Conservation (phyloP, 2,888 invertebrate genomes). For the Noctua pronuba region DNA sequence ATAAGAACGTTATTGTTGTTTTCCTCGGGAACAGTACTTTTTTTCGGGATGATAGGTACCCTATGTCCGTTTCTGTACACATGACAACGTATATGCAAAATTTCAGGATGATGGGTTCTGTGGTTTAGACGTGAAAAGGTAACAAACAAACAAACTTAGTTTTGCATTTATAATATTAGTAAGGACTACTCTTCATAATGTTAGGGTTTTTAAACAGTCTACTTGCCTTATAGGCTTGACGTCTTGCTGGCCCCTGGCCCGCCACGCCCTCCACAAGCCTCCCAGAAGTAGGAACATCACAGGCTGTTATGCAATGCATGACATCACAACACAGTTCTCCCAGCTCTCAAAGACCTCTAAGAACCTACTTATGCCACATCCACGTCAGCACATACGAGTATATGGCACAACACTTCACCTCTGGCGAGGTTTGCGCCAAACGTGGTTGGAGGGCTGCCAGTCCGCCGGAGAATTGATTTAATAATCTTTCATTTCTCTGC, state of each 20-base stretch:
- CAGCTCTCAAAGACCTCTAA: conserved; percentile 10
- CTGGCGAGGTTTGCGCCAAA: conserved; percentile 61
- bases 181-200: background rate
- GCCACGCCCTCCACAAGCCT: background rate
- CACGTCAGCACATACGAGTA: conserved; percentile 42
- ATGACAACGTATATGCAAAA: too few relatives aligned
- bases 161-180: too few relatives aligned
- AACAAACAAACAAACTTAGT: too few relatives aligned
- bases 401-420: conserved; percentile 43
- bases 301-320: background rate
- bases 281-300: background rate
- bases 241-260: background rate
- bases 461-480: conserved; percentile 63
- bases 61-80: too few relatives aligned
- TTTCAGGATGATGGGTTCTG: too few relatives aligned
- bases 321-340: background rate
- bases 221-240: background rate
- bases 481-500: conserved; percentile 65
- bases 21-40: too few relatives aligned
- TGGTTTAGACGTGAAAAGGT: too few relatives aligned
- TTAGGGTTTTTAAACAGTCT: background rate
- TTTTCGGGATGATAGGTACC: too few relatives aligned
- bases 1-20: too few relatives aligned
- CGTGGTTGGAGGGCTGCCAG: conserved; percentile 62
- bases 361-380: conserved; percentile 46